Conservation (phyloP, 2,888 invertebrate species). For the Rhingia rostrata region DNA sequence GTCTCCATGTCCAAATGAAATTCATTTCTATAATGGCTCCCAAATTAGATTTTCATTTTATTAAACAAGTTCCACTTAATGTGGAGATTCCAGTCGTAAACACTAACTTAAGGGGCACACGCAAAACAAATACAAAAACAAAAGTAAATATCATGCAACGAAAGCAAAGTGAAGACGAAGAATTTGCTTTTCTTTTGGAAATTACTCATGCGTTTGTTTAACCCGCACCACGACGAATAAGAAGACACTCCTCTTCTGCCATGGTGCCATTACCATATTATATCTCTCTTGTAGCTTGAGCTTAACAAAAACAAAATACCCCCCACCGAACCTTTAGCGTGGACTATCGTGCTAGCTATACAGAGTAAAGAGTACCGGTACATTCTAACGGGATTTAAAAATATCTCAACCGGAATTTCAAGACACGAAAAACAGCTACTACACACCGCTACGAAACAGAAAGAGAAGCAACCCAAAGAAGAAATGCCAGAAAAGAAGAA, state of each 20-base stretch:
- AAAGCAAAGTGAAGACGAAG: slow-evolving; percentile 22
- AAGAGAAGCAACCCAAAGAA: slow-evolving; percentile 27
- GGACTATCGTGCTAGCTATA: slow-evolving; percentile 53
- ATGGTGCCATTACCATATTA: slow-evolving; percentile 2
- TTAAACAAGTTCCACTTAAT: slow-evolving; percentile 15
- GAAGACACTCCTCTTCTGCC: slow-evolving; percentile 17
- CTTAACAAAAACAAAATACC: slow-evolving; percentile 12
- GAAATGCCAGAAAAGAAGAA: slow-evolving; percentile 39
- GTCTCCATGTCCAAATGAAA: background rate
- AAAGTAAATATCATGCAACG: background rate
- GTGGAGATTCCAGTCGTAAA: background rate
- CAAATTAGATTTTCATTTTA: background rate
- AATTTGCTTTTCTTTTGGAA: slow-evolving; percentile 38
- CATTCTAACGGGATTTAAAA: slow-evolving; percentile 77
- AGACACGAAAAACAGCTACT: slow-evolving; percentile 58
- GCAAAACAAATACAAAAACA: slow-evolving; percentile 11
- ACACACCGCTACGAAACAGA: slow-evolving; percentile 9
- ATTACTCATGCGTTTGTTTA: slow-evolving; percentile 56
- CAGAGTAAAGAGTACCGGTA: slow-evolving; percentile 75
- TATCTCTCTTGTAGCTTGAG: slow-evolving; percentile 9
- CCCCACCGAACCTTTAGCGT: slow-evolving; percentile 25
- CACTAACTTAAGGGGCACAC: background rate
- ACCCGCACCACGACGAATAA: slow-evolving; percentile 3
- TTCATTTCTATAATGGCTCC: background rate
- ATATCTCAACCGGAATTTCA: slow-evolving; percentile 77